These are phyloP conservation scores for Branchipolynoe longqiensis DNA, from an alignment of 2,888 invertebrate species.

Conservation along the genomic window DNA sequence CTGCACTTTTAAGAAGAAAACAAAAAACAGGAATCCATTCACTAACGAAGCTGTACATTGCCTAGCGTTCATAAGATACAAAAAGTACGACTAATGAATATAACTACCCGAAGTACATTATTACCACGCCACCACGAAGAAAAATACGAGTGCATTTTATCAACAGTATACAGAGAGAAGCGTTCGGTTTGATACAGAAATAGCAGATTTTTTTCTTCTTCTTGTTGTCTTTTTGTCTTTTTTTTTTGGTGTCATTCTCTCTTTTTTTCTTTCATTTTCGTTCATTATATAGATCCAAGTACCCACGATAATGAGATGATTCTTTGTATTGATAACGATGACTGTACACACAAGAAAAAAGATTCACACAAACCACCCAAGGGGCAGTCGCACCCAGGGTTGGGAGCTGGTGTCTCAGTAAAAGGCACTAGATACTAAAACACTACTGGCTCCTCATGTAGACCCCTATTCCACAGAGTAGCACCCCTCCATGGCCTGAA, in stretches of 20 bases:
- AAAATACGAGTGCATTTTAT: slow-evolving; percentile 31
- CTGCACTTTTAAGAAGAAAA: background rate
- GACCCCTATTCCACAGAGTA: background rate
- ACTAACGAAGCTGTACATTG: slow-evolving; percentile 25
- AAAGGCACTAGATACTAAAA: slow-evolving; percentile 55
- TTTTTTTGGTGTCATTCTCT: background rate
- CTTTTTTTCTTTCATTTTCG: background rate
- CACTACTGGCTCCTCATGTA: background rate
- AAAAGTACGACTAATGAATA: slow-evolving; percentile 19
- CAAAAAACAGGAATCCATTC: background rate
- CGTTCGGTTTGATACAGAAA: slow-evolving; percentile 24
- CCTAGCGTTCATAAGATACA: slow-evolving; percentile 31
- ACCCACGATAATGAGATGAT: slow-evolving; percentile 46
- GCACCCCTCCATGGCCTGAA: background rate
- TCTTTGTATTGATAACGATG: background rate
- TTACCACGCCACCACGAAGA: slow-evolving; percentile 27
- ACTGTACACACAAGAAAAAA: slow-evolving; percentile 32
- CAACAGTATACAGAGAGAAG: slow-evolving; percentile 36
- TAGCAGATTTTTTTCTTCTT: slow-evolving; percentile 30
- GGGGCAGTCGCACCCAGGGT: slow-evolving; percentile 2
- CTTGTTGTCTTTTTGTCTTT: background rate
- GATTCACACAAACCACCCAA: background rate
- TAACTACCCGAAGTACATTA: slow-evolving; percentile 30
- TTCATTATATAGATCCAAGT: slow-evolving; percentile 5
- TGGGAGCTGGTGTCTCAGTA: slow-evolving; percentile 12